These are phyloP conservation scores for Microtus oregoni DNA, from an alignment of 2,113 vertebrate species.

Conservation along the genomic window DNA sequence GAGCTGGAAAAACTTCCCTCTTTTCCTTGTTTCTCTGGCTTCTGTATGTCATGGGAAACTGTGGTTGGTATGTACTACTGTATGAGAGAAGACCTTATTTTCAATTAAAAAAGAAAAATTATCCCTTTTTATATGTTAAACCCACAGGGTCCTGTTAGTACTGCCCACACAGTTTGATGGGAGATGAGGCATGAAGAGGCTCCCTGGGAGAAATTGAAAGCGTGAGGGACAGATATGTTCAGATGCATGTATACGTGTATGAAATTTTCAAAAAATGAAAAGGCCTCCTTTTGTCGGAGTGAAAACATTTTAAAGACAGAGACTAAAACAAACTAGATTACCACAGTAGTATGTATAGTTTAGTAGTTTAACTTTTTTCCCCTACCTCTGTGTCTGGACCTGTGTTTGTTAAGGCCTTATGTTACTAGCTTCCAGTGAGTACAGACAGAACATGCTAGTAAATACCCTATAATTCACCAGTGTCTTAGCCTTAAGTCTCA, in stretches of 20 bases:
- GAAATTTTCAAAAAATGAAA: not conserved
- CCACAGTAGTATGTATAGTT: not conserved
- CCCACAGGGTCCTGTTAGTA: no score
- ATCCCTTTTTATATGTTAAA: not conserved
- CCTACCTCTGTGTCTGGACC: not conserved
- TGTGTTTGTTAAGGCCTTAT: not conserved
- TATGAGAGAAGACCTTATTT: not conserved
- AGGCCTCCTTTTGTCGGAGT: not conserved
- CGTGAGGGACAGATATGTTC: not conserved
- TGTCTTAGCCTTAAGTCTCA: not conserved
- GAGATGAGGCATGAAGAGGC: not conserved
- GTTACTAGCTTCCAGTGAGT: not conserved
- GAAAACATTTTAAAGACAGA: not conserved
- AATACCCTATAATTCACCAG: not conserved
- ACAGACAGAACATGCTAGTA: not conserved
- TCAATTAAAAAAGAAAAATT: not conserved
- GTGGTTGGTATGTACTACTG: not conserved
- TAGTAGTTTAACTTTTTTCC: not conserved
- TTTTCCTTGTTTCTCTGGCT: conserved; percentile 20
- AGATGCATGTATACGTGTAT: not conserved
- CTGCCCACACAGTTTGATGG: not conserved
- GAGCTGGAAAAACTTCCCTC: not conserved
- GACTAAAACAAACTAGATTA: not conserved
- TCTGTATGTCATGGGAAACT: not conserved
- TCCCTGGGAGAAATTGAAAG: not conserved